Conservation (phyloP, 2,113 vertebrate species). For the Gulo gulo region DNA sequence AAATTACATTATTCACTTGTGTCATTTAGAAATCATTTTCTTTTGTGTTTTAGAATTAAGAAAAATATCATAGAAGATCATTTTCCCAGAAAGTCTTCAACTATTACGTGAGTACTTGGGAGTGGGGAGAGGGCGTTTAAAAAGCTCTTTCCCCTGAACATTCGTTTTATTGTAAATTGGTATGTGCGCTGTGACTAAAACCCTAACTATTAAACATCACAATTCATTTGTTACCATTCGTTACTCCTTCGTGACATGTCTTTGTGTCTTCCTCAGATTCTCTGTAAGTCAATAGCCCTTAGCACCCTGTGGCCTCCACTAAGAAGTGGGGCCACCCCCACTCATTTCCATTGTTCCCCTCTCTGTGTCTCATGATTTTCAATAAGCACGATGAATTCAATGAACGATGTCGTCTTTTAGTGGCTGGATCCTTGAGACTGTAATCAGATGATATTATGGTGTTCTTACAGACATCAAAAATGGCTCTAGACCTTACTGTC, state of each 20-base stretch:
- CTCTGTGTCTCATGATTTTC: background rate
- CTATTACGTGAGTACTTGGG: constrained; percentile 78
- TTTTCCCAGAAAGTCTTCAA: constrained; percentile 73
- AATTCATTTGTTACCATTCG: background rate
- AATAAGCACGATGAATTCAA: background rate
- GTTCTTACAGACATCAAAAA: background rate
- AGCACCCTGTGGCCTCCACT: background rate
- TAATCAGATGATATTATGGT: too few species aligned
- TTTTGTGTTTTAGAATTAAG: constrained; percentile 73
- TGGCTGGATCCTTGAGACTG: background rate
- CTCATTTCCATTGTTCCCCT: background rate
- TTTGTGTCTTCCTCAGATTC: background rate
- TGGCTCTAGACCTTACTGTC: background rate
- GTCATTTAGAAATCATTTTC: constrained; percentile 37
- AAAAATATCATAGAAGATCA: constrained; percentile 71
- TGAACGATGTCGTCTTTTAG: background rate
- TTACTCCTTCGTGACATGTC: background rate
- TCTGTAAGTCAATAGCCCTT: background rate
- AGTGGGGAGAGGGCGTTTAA: background rate
- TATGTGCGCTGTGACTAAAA: background rate
- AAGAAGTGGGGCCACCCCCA: background rate
- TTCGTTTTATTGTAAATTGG: background rate
- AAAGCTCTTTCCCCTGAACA: background rate
- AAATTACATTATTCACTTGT: background rate
- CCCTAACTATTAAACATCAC: background rate